Evolutionary conservation across 2,888 invertebrate species (phyloP), one percentile per base, ranked within the genome.

Genomic region (Pardosa pseudoannulata): DNA sequence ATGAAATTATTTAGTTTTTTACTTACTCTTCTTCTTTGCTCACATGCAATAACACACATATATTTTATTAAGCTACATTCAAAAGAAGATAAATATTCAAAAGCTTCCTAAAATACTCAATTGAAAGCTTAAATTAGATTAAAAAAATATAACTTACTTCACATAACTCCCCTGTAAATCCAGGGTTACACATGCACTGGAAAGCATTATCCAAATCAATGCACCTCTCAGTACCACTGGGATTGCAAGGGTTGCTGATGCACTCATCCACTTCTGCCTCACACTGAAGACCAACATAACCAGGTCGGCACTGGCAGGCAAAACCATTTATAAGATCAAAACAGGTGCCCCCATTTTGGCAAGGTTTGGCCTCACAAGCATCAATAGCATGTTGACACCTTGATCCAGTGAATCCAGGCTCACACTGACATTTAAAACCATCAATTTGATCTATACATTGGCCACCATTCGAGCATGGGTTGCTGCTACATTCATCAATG

Each of bases 241-340:
- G 95, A 90, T 95, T 96, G 92, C 97, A 98, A 13, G 97, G 97
- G 91, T 97, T 97, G 89, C 95, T 96, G 74, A 96, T 92, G 90
- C 98, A 98, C 92, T 97, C 97, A 90, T 98, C 96, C 87, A 97
- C 96, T 91, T 96, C 96, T 16, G 97, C 96, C 92, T 98, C 97
- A 91, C 98, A 97, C 90, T 97, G 96, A n/a, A 97, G 92, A 0
- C 97, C 93, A 90, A 90, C 89, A 62, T 87, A 90, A 11, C 89
- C 98, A 16, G 97, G 97, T 82, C 97, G 94, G 91, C 99, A 99
- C 91, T 96, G 96, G 92, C 99, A 99, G 39, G 94, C 93, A 91
- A 98, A 99, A 29, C 97, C 96, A 91, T 97, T 97, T 27, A 96
- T 93, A 90, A 96, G 95, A 91, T 98, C 97, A 0, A 95, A 91